Evolutionary conservation across 2,888 invertebrate species (phyloP).

Genomic region (Melanargia galathea): DNA sequence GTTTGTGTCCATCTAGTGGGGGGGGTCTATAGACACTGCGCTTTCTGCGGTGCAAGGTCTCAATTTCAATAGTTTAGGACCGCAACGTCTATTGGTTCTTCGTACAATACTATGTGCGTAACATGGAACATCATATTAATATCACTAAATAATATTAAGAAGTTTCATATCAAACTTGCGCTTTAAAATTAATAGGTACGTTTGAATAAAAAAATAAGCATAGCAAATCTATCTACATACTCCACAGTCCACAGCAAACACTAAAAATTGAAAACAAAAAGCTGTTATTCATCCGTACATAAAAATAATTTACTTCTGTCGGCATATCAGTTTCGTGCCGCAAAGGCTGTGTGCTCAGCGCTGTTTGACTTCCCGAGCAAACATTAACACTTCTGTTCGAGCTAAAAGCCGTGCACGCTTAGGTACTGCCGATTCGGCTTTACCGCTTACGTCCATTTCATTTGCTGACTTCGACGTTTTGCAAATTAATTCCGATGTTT

Average conservation of each 20-base stretch:
- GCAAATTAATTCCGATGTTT: constrained; percentile 5
- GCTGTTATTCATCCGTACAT: constrained; percentile 24
- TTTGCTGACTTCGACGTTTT: constrained; percentile 10
- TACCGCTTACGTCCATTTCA: constrained; percentile 17
- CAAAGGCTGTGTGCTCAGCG: constrained; percentile 47
- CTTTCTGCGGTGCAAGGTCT: too few species aligned
- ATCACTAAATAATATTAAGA: too few species aligned
- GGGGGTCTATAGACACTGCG: too few species aligned
- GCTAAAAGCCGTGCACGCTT: constrained; percentile 39
- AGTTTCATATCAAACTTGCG: too few species aligned
- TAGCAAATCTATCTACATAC: too few species aligned
- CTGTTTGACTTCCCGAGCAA: constrained; percentile 50
- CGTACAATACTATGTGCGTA: too few species aligned
- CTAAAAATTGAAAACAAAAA: constrained; percentile 11
- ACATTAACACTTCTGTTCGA: constrained; percentile 59
- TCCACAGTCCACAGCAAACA: constrained; percentile 13
- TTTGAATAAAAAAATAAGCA: background rate
- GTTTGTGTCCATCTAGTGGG: too few species aligned
- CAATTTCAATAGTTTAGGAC: too few species aligned
- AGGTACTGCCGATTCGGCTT: constrained; percentile 27
- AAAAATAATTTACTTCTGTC: constrained; percentile 35
- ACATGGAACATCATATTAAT: too few species aligned
- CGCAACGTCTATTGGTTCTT: too few species aligned
- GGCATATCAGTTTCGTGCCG: constrained; percentile 51
- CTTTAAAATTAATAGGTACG: too few species aligned